Conservation (phyloP, 2,888 invertebrate genomes). For the Pseudolycoriella hygida region DNA sequence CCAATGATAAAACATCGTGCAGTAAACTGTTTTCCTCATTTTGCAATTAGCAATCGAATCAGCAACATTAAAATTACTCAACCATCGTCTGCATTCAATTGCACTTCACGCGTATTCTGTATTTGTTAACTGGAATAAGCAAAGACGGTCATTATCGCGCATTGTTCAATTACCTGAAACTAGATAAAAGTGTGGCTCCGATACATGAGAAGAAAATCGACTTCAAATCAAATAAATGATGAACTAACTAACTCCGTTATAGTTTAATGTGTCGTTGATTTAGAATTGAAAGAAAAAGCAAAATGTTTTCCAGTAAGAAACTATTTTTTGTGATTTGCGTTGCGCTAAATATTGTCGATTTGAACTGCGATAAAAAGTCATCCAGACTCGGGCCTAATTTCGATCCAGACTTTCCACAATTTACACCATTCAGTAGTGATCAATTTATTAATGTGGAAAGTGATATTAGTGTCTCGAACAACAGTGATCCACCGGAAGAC, state of each 20-base stretch:
- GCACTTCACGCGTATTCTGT: too few species aligned
- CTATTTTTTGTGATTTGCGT: neutral
- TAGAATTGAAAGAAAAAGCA: neutral
- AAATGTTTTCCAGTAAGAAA: neutral
- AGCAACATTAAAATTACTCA: neutral
- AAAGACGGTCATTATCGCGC: too few species aligned
- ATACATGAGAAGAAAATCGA: neutral
- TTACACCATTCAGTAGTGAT: slow-evolving; percentile 7
- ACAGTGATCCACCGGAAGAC: neutral
- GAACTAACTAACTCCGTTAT: too few species aligned
- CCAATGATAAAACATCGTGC: too few species aligned
- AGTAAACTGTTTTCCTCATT: slow-evolving; percentile 6
- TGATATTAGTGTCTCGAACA: neutral
- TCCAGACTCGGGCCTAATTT: slow-evolving; percentile 5
- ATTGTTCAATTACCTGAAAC: neutral
- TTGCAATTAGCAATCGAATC: slow-evolving; percentile 3
- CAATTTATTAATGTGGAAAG: neutral
- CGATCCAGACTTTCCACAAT: slow-evolving; percentile 7
- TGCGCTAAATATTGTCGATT: neutral
- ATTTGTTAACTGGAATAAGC: too few species aligned
- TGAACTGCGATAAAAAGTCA: neutral
- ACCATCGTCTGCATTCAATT: neutral
- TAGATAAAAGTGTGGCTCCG: neutral
- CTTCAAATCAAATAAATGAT: neutral
- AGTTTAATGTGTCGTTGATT: too few species aligned